These are phyloP conservation scores for Ranitomeya variabilis DNA, from an alignment of 2,113 vertebrate genomes.

Conservation along the genomic window DNA sequence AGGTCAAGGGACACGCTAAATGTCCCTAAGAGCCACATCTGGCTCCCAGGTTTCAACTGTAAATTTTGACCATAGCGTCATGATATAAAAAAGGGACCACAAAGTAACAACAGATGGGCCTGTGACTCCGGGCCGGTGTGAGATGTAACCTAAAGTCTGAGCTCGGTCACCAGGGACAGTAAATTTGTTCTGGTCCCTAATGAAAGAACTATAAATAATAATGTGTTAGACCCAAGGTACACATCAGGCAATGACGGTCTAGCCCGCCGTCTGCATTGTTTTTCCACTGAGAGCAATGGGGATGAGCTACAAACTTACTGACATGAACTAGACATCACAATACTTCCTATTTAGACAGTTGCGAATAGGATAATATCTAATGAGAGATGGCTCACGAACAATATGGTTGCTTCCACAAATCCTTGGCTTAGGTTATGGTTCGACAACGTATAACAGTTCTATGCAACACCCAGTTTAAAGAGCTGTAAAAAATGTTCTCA, in stretches of 20 bases:
- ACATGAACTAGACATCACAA: neutral
- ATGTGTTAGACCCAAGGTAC: neutral
- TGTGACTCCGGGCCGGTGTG: neutral
- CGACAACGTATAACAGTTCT: neutral
- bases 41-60: conserved; percentile 31
- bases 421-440: too few species aligned
- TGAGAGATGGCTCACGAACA: neutral
- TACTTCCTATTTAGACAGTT: neutral
- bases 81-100: conserved; percentile 18
- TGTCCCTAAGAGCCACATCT: conserved; percentile 19
- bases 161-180: neutral
- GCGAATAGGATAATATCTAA: neutral
- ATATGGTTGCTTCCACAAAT: neutral
- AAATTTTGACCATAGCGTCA: neutral
- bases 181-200: conserved; percentile 8
- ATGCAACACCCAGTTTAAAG: neutral
- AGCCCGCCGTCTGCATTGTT: neutral
- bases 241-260: neutral
- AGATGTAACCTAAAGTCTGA: neutral
- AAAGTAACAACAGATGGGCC: conserved; percentile 22
- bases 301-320: neutral
- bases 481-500: too few species aligned
- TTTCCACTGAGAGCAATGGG: neutral
- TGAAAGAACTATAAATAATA: conserved; percentile 21
- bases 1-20: conserved; percentile 8